A percentile compares a stretch with the other conserved stretches of the same genome.
Conservation (phyloP, 2,888 invertebrate genomes). For the Rotaria magnacalcarata region DNA sequence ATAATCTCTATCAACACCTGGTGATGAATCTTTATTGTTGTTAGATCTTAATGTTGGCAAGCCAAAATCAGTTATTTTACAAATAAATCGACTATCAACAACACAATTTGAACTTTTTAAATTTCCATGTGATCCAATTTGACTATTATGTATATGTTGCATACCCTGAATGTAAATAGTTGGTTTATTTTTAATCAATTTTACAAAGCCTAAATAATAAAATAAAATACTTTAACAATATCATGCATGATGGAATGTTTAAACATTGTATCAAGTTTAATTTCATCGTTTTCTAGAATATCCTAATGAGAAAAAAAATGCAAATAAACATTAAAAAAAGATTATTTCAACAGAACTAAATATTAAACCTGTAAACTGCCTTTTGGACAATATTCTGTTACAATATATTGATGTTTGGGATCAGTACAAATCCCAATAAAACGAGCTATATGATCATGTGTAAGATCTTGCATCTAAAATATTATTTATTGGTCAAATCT, state of each 20-base stretch:
- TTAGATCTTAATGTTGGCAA: constrained; percentile 68
- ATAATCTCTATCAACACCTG: constrained; percentile 20
- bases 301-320: constrained; percentile 63
- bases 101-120: constrained; percentile 95
- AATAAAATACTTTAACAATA: constrained; percentile 60
- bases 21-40: not conserved
- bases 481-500: constrained; percentile 48
- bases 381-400: constrained; percentile 82
- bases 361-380: constrained; percentile 66
- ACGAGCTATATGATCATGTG: constrained; percentile 77
- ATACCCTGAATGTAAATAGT: constrained; percentile 71
- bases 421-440: constrained; percentile 82
- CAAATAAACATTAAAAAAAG: not conserved
- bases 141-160: constrained; percentile 83
- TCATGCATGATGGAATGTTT: constrained; percentile 88
- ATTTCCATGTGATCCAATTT: constrained; percentile 84
- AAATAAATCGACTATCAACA: constrained; percentile 88
- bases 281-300: constrained; percentile 79
- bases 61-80: constrained; percentile 95
- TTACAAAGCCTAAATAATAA: too few relatives aligned
- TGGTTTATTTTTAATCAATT: not conserved
- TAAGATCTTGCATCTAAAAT: constrained; percentile 73
- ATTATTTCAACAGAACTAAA: not conserved
- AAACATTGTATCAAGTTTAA: constrained; percentile 86
- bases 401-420: constrained; percentile 70